Conservation (phyloP, 2,797 vertebrate genomes). For the Alcedo atthis region DNA sequence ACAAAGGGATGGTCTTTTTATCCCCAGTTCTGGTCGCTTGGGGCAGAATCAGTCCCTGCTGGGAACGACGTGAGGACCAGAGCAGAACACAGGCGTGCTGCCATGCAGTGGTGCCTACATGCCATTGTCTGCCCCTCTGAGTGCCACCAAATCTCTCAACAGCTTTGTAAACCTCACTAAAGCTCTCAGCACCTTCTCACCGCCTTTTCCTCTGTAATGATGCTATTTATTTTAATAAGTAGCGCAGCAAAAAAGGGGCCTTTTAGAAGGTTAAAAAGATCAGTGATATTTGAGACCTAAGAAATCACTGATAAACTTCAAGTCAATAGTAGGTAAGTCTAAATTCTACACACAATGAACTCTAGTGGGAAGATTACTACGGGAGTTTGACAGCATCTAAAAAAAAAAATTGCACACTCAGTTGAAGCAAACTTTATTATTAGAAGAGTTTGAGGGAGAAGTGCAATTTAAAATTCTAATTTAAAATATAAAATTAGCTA, state of each 20-base stretch:
- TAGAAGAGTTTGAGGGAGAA: slow-evolving; percentile 7
- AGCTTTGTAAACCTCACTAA: slow-evolving; percentile 54
- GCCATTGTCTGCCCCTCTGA: not conserved
- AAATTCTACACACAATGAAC: slow-evolving; percentile 65
- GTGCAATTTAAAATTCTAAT: slow-evolving; percentile 6
- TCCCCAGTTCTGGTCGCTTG: not conserved
- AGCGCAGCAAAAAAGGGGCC: not conserved
- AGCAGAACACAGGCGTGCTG: not conserved
- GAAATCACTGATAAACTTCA: slow-evolving; percentile 66
- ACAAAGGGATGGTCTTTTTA: not conserved
- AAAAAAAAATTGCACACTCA: slow-evolving; percentile 27
- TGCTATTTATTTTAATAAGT: slow-evolving; percentile 69
- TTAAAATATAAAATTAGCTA: slow-evolving; percentile 24
- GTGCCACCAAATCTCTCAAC: slow-evolving; percentile 26
- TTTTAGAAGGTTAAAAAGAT: slow-evolving; percentile 68
- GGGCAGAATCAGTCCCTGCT: not conserved
- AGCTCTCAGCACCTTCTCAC: slow-evolving; percentile 52
- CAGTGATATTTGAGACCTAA: slow-evolving; percentile 67
- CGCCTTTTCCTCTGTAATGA: slow-evolving; percentile 55
- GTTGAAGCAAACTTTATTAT: slow-evolving; percentile 30
- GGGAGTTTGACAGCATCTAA: slow-evolving; percentile 14
- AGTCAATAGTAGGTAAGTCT: slow-evolving; percentile 62
- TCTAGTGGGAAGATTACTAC: slow-evolving; percentile 41
- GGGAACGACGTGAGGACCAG: not conserved
- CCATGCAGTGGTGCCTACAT: not conserved